Base-by-base conservation (phyloP, 2,797 vertebrate species). In the Adelosebastes latens region DNA sequence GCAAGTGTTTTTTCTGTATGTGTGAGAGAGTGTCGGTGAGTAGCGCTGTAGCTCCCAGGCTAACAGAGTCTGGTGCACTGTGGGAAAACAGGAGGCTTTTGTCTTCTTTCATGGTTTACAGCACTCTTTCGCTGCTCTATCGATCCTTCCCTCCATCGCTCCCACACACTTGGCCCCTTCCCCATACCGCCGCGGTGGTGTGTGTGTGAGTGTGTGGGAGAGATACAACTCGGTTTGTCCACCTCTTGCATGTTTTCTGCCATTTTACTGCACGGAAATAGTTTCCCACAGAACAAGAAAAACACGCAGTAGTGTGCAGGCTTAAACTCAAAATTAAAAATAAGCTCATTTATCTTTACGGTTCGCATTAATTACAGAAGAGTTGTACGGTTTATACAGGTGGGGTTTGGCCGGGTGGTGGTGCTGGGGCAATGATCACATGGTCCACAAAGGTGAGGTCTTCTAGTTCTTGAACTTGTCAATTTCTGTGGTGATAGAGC, bases 51-150 rank as follows among this genome's bases (percentile, higher is more conserved):
- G 88, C 92, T 93, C 91, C 87, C 90, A 93, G 91, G 91, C 92
- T 92, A 91, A 87, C 87, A 83, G 69, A 92, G 80, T 71, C 88
- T 88, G 89, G 69, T 89, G 90, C 93, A 93, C 91, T 90, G 91
- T 93, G 92, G 93, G 93, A 93, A 92, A 95, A 92, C 91, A 92
- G 90, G 89, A 93, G 93, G 92, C 92, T 94, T 94, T 95, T 94
- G 93, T 94, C 94, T 94, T 85, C 92, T 94, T 93, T 94, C 90
- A 92, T 93, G 92, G 90, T 94, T 94, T 95, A 93, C 92, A 94
- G 92, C 93, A 90, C 89, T 93, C 92, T 88, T 92, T 91, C 88
- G 84, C 89, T 93, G 89, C 93, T 92, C 90, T 92, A 94, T 95
- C 93, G 93, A 94, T 94, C 92, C 85, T 85, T 93, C 85, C 87